Evolutionary conservation across 2,888 invertebrate genomes (phyloP), one percentile per base, ranked within the genome.

Genomic region (Acrobasis suavella): DNA sequence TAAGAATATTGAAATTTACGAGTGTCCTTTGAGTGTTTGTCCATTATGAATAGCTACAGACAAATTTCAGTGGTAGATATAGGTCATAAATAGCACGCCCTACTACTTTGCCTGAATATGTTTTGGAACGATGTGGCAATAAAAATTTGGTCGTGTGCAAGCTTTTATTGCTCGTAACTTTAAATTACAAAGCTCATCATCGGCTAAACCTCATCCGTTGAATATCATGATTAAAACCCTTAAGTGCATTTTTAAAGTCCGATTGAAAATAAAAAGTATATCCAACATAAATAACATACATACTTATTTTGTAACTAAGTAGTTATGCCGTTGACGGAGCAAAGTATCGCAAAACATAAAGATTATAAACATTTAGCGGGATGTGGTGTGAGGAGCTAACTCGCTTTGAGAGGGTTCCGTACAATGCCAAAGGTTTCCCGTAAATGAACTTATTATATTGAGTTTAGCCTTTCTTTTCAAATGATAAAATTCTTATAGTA

Each of bases 1-100:
- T 77, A 78, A 80, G 80, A 82, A 79, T 83, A 83, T 85, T 84
- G 79, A 83, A 82, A 86, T 87, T 86, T 84, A 85, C 77, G 82
- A 83, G 82, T 78, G 76, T 74, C 81, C 81, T 82, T 83, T 77
- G 70, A 79, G 77, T 75, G 71, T 79, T 77, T 80, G 72, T 72
- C 68, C 68, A 69, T 66, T 70, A 72, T 76, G 76, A 76, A 74
- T 73, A 78, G 72, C 72, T 72, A 69, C 66, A 73, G 71, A 70
- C 74, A 72, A 71, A 74, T 74, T 73, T 72, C 62, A 71, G 67
- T 65, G 63, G 67, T 64, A 68, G 64, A 72, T 70, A 70, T 63
- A 67, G 65, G 66, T 69, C 68, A 67, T 69, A 70, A 70, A 72
- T 58, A 37, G 62, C 55, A 59, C 63, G 16, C 37, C 59, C 32